Percentiles rank a stretch among this genome's conserved stretches.
These are phyloP conservation scores for Sarcoramphus papa DNA, from an alignment of 2,797 vertebrate genomes.

Conservation along the genomic window DNA sequence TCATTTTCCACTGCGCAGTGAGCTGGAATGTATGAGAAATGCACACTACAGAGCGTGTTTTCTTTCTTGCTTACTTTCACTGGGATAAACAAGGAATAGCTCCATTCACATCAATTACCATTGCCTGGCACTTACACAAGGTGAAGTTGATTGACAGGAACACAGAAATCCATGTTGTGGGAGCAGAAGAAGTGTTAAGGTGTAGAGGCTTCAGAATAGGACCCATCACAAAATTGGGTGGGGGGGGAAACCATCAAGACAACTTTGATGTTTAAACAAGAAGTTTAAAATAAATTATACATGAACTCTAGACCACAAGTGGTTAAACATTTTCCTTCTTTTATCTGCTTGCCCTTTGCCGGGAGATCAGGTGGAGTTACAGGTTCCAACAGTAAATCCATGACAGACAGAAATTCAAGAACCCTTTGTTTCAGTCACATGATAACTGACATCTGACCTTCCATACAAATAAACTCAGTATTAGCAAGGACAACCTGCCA, in stretches of 20 bases:
- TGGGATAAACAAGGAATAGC: background rate
- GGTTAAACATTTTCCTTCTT: background rate
- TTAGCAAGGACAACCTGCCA: background rate
- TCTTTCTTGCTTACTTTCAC: background rate
- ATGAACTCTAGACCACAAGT: background rate
- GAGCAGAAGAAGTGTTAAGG: background rate
- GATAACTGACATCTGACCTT: background rate
- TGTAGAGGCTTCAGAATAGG: background rate
- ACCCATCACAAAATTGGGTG: rapidly evolving
- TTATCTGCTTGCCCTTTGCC: background rate
- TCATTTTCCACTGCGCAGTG: constrained; percentile 11
- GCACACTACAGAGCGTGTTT: background rate
- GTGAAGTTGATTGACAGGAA: background rate
- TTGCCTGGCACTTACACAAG: background rate
- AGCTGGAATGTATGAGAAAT: background rate
- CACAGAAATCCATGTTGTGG: background rate
- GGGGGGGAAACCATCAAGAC: background rate
- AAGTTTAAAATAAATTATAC: background rate
- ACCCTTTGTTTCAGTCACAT: background rate
- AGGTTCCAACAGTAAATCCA: background rate
- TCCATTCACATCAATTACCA: background rate
- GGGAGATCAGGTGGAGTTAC: background rate
- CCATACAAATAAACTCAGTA: background rate
- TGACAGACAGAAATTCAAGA: background rate
- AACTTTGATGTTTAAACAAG: background rate